Evolutionary conservation across 2,797 vertebrate genomes (phyloP).

Genomic region (Kryptopterus vitreolus): DNA sequence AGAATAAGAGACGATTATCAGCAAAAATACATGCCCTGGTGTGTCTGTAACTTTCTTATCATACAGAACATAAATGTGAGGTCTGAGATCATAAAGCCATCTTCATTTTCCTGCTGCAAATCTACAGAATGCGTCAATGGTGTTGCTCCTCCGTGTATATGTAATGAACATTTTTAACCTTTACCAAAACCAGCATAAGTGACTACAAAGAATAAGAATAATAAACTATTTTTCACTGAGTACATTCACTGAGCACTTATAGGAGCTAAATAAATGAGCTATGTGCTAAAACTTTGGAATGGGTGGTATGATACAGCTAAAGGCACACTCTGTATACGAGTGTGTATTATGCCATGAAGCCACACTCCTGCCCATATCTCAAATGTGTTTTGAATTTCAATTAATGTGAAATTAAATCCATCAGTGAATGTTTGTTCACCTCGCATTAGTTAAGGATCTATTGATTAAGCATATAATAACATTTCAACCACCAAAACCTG

Average conservation of each 20-base stretch:
- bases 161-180: neutral
- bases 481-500: neutral
- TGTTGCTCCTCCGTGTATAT: neutral
- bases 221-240: neutral
- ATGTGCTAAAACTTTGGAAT: neutral
- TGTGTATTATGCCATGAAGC: neutral
- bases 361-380: neutral
- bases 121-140: neutral
- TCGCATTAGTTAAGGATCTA: neutral
- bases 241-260: too few species aligned
- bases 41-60: neutral
- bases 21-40: too few species aligned
- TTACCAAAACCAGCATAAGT: neutral
- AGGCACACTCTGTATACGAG: neutral
- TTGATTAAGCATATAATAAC: neutral
- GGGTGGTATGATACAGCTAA: neutral
- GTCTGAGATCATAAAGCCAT: too few species aligned
- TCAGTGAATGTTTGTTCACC: neutral
- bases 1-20: neutral
- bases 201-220: neutral
- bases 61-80: neutral
- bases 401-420: neutral
- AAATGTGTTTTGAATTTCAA: neutral
- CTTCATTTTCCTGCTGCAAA: neutral
- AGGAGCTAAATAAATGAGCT: too few species aligned